phyloP scores from a whole-genome alignment of 2,113 vertebrate genomes.

The Melanotaenia duboulayi region DNA sequence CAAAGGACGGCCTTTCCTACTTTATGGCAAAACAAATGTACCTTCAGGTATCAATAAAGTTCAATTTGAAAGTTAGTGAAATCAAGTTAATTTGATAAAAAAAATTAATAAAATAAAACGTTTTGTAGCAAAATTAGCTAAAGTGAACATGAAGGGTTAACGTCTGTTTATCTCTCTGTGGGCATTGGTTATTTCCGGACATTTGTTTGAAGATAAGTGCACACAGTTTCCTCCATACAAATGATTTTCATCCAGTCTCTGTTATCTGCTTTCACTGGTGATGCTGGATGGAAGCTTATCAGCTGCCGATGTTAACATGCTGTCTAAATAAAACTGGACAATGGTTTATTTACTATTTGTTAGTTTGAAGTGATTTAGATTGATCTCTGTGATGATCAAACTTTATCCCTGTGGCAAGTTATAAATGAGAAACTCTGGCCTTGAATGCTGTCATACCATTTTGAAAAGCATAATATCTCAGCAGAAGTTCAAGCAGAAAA shows the following conservation, averaged over 20 bases:
- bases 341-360: neutral
- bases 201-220: constrained; percentile 39
- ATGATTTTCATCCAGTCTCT: neutral
- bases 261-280: constrained; percentile 5
- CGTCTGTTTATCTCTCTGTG: constrained; percentile 6
- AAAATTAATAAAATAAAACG: no score
- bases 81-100: no score
- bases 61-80: no score
- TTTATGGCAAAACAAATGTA: no score
- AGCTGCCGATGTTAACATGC: neutral
- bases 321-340: neutral
- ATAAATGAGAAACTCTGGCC: neutral
- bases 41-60: no score
- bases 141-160: neutral
- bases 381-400: neutral
- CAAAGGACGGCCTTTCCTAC: no score
- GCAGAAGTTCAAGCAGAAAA: neutral
- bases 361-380: neutral
- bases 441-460: neutral
- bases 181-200: constrained; percentile 2
- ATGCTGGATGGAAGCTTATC: neutral
- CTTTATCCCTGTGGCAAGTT: constrained; percentile 4
- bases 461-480: neutral
- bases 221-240: constrained; percentile 18
- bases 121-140: neutral